Evolutionary conservation across 1,140 invertebrate genomes (phyloP).

Genomic region (Drosophila auraria): DNA sequence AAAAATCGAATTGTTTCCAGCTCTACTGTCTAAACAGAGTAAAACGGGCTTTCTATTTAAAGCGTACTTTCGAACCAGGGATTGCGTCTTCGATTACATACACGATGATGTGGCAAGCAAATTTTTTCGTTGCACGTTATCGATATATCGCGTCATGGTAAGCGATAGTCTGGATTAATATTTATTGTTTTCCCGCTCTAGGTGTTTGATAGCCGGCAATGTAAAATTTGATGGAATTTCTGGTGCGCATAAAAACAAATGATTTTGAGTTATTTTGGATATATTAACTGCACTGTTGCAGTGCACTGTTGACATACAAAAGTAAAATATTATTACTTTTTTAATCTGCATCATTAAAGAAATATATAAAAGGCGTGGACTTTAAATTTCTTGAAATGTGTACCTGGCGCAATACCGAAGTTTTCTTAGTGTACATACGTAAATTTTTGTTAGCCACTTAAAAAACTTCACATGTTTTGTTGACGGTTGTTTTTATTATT

Average conservation of each 20-base stretch:
- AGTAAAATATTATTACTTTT: neutral
- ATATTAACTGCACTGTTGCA: too few species aligned
- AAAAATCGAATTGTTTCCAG: too few species aligned
- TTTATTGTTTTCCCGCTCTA: constrained; percentile 13
- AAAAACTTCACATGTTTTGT: neutral
- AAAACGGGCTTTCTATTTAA: too few species aligned
- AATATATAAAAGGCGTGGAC: constrained; percentile 4
- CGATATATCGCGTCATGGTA: neutral
- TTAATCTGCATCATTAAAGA: neutral
- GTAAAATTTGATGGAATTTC: neutral
- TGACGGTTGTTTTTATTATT: neutral
- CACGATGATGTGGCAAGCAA: too few species aligned
- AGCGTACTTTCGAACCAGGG: too few species aligned
- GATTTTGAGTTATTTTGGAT: neutral
- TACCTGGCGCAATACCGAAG: constrained; percentile 3
- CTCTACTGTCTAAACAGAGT: too few species aligned
- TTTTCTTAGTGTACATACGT: constrained; percentile 9
- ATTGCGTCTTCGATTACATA: too few species aligned
- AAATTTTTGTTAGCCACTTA: neutral
- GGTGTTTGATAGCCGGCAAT: constrained; percentile 15
- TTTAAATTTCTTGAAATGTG: constrained; percentile 1
- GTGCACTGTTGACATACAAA: neutral
- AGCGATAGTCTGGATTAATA: neutral
- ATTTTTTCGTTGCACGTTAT: too few species aligned
- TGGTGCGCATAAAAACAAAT: constrained; percentile 1